Evolutionary conservation across 2,888 invertebrate genomes (phyloP).

Genomic region (Melipona beecheii): DNA sequence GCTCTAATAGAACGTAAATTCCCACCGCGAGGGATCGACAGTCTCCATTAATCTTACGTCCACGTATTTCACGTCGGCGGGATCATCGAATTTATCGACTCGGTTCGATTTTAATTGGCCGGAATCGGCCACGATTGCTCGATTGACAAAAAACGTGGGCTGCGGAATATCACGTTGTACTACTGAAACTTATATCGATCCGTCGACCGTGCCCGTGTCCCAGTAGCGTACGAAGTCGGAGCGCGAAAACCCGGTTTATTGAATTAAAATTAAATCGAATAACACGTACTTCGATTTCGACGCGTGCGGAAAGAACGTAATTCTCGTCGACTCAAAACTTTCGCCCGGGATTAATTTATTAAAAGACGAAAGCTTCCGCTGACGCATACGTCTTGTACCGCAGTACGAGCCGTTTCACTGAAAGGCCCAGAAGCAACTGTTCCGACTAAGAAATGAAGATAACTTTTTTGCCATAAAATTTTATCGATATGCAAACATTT

Average conservation of each 20-base stretch:
- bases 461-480: no score
- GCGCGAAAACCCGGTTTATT: not conserved
- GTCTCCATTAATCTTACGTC: not conserved
- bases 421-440: no score
- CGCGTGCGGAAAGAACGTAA: no score
- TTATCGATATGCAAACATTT: no score
- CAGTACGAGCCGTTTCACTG: no score
- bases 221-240: constrained; percentile 43
- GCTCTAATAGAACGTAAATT: not conserved
- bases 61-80: constrained; percentile 18
- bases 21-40: not conserved
- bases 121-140: constrained; percentile 4
- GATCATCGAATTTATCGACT: constrained; percentile 52
- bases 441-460: no score
- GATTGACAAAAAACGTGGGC: constrained; percentile 32
- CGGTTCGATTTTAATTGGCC: constrained; percentile 62
- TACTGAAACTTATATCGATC: constrained; percentile 59
- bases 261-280: not conserved
- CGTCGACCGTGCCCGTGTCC: constrained; percentile 39
- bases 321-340: no score
- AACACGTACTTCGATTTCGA: not conserved
- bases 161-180: constrained; percentile 52
- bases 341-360: not conserved
- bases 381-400: no score
- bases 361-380: no score